phyloP scores from a whole-genome alignment of 2,797 vertebrate species.

The Amphiprion clarkii region DNA sequence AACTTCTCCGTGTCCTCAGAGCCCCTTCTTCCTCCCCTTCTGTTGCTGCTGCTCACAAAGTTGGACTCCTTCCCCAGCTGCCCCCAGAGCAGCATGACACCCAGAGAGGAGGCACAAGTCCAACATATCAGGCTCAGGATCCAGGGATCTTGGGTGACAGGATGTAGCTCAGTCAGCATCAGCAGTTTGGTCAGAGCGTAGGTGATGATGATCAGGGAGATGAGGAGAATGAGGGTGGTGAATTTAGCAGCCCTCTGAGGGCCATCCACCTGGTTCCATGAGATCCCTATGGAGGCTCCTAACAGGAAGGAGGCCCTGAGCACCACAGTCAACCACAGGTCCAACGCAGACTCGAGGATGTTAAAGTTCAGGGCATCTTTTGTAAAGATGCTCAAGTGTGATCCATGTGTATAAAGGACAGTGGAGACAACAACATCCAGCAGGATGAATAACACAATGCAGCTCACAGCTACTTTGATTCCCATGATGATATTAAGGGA shows the following conservation, averaged over 20 bases:
- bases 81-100: slow-evolving; percentile 86
- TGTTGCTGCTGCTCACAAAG: slow-evolving; percentile 5
- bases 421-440: slow-evolving; percentile 88
- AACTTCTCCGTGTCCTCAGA: slow-evolving; percentile 75
- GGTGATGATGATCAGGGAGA: slow-evolving; percentile 87
- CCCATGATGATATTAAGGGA: slow-evolving; percentile 81
- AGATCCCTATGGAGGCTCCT: slow-evolving; percentile 90
- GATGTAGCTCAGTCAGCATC: slow-evolving; percentile 88
- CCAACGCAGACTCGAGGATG: slow-evolving; percentile 87
- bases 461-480: slow-evolving; percentile 77
- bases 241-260: slow-evolving; percentile 84
- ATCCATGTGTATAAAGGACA: slow-evolving; percentile 87
- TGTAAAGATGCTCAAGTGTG: slow-evolving; percentile 73
- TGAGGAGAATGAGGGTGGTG: slow-evolving; percentile 76
- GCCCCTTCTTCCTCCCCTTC: neutral
- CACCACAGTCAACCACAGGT: slow-evolving; percentile 90
- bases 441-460: slow-evolving; percentile 81
- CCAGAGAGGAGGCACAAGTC: slow-evolving; percentile 86
- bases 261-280: slow-evolving; percentile 88
- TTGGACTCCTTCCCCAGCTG: slow-evolving; percentile 80
- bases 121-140: slow-evolving; percentile 91
- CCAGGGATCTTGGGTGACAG: slow-evolving; percentile 87
- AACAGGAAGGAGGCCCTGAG: slow-evolving; percentile 88
- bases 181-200: slow-evolving; percentile 92
- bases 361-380: slow-evolving; percentile 88